phyloP scores from a whole-genome alignment of 2,113 vertebrate species.

The Apodemus speciosus region DNA sequence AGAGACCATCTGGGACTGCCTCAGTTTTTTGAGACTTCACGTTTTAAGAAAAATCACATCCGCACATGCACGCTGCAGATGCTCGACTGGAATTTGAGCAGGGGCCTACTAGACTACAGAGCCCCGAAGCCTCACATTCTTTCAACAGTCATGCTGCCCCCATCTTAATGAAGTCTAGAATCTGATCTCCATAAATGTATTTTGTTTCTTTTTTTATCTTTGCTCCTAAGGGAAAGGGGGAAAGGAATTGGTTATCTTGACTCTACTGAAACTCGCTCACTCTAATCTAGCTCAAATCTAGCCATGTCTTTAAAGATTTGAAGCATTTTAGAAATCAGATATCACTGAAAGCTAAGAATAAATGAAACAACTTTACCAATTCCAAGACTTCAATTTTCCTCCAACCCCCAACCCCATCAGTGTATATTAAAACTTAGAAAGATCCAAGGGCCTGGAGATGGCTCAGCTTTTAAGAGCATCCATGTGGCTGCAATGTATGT shows the following conservation, averaged over 20 bases:
- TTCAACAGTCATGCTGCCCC: not conserved
- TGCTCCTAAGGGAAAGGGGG: not conserved
- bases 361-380: not conserved
- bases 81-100: not conserved
- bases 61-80: not conserved
- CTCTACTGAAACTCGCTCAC: not conserved
- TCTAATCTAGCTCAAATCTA: not conserved
- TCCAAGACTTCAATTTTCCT: not conserved
- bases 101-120: not conserved
- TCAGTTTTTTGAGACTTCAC: not conserved
- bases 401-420: not conserved
- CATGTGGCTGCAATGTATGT: not conserved
- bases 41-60: not conserved
- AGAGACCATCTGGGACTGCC: not conserved
- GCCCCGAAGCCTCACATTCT: not conserved
- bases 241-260: conserved; percentile 30
- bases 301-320: not conserved
- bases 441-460: not conserved
- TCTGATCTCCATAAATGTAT: not conserved
- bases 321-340: conserved; percentile 5
- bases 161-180: not conserved
- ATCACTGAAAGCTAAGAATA: conserved; percentile 11
- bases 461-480: not conserved
- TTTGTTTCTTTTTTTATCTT: conserved; percentile 41
- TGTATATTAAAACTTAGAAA: not conserved